Evolutionary conservation across 2,797 vertebrate species (phyloP), one percentile per base, ranked within the genome.

Genomic region (Capromys pilorides): DNA sequence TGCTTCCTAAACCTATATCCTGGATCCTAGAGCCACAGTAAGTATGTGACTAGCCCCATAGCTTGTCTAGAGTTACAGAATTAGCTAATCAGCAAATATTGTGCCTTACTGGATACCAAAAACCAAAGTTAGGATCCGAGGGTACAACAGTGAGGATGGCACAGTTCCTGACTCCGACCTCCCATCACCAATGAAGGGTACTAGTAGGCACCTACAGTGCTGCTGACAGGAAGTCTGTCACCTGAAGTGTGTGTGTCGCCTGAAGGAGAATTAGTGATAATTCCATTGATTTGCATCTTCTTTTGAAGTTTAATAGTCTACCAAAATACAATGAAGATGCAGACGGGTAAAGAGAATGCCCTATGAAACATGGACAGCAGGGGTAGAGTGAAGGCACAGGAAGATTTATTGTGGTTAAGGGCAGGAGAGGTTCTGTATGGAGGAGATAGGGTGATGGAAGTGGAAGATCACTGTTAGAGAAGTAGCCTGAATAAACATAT

Each of bases 381-480:
- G 62, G 13, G 59, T 33, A 3, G 45, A 31, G 11, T 41, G 10
- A 66, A 71, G 31, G 19, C 26, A 3, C 14, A 71, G 31, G 62
- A 73, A 36, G 1, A 0, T 36, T 12, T 90, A 1, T 5, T 67
- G 12, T 28, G 67, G 1, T 11, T 0, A 22, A 9, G 39, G 1
- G 22, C 62, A 54, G n/a, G 67, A 14, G 54, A 49, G 36, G 0
- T 6, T 90, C 19, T 39, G 0, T 1, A 13, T 18, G 31, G 51
- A 0, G 73, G 49, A 92, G 86, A 45, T 6, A 33, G 28, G 11
- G 45, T 22, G 5, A 8, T 71, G 12, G 81, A 57, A 0, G 0
- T 16, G 54, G 39, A 24, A 0, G 39, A 0, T 0, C 2, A 12
- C 5, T 49, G 2, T 64, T 36, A n/a, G 22, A 0, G 22, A 4